Evolutionary conservation across 2,797 vertebrate genomes (phyloP).

Genomic region (Eulemur mongoz): DNA sequence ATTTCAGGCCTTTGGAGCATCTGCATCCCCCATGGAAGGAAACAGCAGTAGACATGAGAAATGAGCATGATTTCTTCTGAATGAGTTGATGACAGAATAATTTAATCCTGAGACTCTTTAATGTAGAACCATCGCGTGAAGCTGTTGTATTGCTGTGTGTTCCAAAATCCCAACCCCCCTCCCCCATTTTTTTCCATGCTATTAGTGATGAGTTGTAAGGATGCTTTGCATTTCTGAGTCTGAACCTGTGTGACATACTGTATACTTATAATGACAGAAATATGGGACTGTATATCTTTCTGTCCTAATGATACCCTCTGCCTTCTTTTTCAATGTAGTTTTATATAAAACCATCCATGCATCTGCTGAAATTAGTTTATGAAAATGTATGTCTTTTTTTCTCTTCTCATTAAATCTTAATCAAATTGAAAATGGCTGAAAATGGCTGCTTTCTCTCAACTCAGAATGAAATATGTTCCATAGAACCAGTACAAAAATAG

Average conservation of each 20-base stretch:
- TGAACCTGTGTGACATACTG: rapidly evolving
- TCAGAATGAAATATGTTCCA: background rate
- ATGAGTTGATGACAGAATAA: background rate
- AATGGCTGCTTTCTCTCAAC: conserved; percentile 49
- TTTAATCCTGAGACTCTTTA: background rate
- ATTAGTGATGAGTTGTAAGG: background rate
- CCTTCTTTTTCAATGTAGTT: background rate
- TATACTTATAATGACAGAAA: background rate
- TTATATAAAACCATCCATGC: background rate
- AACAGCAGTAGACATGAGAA: background rate
- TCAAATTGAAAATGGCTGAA: conserved; percentile 50
- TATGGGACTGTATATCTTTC: background rate
- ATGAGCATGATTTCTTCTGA: background rate
- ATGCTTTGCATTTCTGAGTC: background rate
- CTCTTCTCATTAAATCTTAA: conserved; percentile 56
- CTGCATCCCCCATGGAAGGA: background rate
- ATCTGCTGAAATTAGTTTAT: conserved; percentile 41
- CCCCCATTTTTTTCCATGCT: too few relatives aligned
- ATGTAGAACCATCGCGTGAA: background rate
- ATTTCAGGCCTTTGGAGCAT: background rate
- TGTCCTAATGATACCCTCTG: background rate
- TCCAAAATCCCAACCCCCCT: background rate
- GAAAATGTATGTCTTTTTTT: conserved; percentile 30
- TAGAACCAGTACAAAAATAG: background rate
- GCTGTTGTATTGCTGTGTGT: background rate